phyloP scores from a whole-genome alignment of 2,113 vertebrate species.

The Poeciliopsis turrubarensis region DNA sequence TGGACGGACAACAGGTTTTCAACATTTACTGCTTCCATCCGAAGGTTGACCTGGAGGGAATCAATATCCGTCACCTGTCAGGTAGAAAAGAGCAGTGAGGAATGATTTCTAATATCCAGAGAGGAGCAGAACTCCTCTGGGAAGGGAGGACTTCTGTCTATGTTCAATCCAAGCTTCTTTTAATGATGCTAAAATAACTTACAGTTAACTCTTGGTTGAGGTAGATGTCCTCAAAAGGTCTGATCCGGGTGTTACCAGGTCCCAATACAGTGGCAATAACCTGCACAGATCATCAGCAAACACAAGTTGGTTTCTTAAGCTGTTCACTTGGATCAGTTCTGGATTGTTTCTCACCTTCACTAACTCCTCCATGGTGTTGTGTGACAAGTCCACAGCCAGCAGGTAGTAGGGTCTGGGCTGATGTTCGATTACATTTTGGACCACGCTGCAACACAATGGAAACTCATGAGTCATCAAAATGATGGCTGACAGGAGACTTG shows the following conservation, averaged over 20 bases:
- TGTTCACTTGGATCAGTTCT: background rate
- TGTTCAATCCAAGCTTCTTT: background rate
- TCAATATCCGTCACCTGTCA: constrained; percentile 84
- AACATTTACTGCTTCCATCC: constrained; percentile 80
- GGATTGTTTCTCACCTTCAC: constrained; percentile 80
- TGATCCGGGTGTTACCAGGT: constrained; percentile 82
- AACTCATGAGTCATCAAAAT: background rate
- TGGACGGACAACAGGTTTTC: constrained; percentile 85
- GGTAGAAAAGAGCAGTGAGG: background rate
- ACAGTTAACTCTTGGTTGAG: constrained; percentile 85
- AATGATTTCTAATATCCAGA: background rate
- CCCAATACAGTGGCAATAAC: constrained; percentile 83
- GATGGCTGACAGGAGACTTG: background rate
- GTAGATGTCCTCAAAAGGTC: constrained; percentile 83
- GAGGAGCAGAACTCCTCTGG: background rate
- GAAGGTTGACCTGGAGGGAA: constrained; percentile 83
- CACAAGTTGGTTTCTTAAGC: background rate
- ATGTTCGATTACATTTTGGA: constrained; percentile 87
- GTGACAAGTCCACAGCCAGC: constrained; percentile 86
- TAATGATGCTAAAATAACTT: constrained; percentile 49
- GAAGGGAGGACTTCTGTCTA: no score
- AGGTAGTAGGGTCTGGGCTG: constrained; percentile 83
- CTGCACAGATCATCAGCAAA: constrained; percentile 66
- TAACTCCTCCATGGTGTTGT: constrained; percentile 83
- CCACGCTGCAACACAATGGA: constrained; percentile 76